Base-by-base conservation (phyloP, 2,113 vertebrate species). In the Copsychus sechellarum region DNA sequence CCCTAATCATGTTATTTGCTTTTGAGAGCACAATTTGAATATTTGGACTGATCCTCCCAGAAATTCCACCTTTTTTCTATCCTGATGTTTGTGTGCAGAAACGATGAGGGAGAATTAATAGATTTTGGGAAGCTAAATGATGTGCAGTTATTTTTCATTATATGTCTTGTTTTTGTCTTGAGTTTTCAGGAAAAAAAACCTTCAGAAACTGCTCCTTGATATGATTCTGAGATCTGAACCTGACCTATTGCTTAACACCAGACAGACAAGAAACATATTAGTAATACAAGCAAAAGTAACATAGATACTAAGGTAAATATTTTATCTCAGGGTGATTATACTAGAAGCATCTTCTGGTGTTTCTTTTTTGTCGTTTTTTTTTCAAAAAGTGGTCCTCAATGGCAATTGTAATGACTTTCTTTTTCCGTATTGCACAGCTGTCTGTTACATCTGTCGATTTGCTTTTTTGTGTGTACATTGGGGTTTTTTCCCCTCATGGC, bases 401-500 rank as follows among this genome's bases (percentile, higher is more conserved):
- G n/a, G 24, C 6, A 81, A 48, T n/a, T 76, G 20, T 12, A 79
- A 3, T n/a, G 47, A 38, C n/a, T 57, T 65, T 5, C 43, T 47
- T 53, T 42, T 62, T 61, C n/a, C 14, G 22, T 28, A 58, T 57
- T 48, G n/a, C 48, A 64, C 29, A 72, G 54, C 6, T 91, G 36
- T 36, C 43, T 81, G 28, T 20, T 58, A 45, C 12, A 45, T 33
- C 45, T 81, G 45, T 53, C 34, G 12, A 34, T 40, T 17, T 60
- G 21, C 5, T 21, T 38, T 38, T 51, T 14, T 24, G 11, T 11
- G 6, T 31, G 16, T 28, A 4, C 3, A 0, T 12, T 25, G 9
- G 11, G 8, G 4, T 4, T 28, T 26, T 23, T 11, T 4, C 8
- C 6, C 20, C 2, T 34, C 47, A 6, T 8, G 0, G 29, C 25